Base-by-base conservation (phyloP, 2,797 vertebrate species). In the Betta splendens region DNA sequence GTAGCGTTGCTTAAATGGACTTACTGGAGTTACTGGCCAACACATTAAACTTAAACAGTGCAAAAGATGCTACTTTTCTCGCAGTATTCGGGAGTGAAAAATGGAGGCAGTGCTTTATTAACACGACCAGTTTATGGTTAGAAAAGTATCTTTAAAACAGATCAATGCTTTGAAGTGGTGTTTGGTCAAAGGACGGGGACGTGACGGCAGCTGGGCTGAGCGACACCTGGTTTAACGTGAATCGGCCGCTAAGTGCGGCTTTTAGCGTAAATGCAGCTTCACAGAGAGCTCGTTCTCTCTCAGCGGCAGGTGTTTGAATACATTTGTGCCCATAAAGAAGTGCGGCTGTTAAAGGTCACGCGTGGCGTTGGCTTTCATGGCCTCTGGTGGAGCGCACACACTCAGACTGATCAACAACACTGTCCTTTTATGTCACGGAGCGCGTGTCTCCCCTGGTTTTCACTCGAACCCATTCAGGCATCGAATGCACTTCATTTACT, bases 1-100 rank as follows among this genome's bases (percentile, higher is more conserved):
- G n/a, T 86, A 71, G 80, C 77, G 66, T 87, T 85, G 55, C 83
- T 80, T 80, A 75, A n/a, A n/a, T n/a, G n/a, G n/a, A n/a, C n/a
- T n/a, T n/a, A 87, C 72, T 39, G 45, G 65, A 74, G 64, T 58
- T 66, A 74, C 52, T 82, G 79, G 60, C 83, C 79, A 81, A 84
- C 77, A 85, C 83, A 84, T 22, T n/a, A n/a, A n/a, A n/a, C n/a
- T n/a, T n/a, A n/a, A n/a, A n/a, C n/a, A n/a, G n/a, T n/a, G n/a
- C n/a, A n/a, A n/a, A n/a, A n/a, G n/a, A n/a, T n/a, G n/a, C n/a
- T n/a, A n/a, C n/a, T n/a, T n/a, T n/a, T n/a, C n/a, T n/a, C n/a
- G 21, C n/a, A 29, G 13, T 16, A 26, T 44, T 16, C 26, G 4
- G 16, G 10, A 5, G 46, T 46, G 31, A 32, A 15, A 32, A 32